Evolutionary conservation across 2,888 invertebrate genomes (phyloP).

Genomic region (Spilarctia lutea): DNA sequence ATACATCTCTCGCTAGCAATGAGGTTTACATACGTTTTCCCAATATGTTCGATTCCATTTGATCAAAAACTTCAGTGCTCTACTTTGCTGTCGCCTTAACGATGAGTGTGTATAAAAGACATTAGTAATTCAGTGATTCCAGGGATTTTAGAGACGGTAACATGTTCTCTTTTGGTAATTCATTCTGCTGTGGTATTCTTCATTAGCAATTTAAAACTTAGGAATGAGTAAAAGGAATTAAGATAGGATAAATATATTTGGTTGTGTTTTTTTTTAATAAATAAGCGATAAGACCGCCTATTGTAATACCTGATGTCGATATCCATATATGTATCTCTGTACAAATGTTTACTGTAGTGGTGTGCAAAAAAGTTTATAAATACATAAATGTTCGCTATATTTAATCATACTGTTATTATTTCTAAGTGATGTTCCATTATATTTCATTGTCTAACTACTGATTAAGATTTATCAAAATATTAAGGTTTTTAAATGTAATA

Average conservation of each 20-base stretch:
- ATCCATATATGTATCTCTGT: too few species aligned
- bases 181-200: background rate
- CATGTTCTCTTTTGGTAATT: background rate
- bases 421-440: too few species aligned
- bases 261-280: background rate
- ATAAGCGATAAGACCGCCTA: too few species aligned
- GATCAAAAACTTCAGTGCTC: too few species aligned
- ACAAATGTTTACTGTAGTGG: too few species aligned
- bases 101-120: background rate
- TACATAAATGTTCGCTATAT: too few species aligned
- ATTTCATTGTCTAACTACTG: too few species aligned
- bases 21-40: background rate
- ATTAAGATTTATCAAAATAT: too few species aligned
- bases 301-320: too few species aligned
- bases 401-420: background rate
- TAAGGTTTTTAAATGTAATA: too few species aligned
- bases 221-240: background rate
- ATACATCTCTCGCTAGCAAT: too few species aligned
- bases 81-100: background rate
- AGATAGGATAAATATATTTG: background rate
- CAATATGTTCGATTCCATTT: background rate
- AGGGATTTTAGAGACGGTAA: background rate
- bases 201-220: background rate
- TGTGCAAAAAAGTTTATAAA: too few species aligned
- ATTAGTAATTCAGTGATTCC: conserved; percentile 1